phyloP scores from a whole-genome alignment of 2,113 vertebrate genomes.

The Ranitomeya imitator region DNA sequence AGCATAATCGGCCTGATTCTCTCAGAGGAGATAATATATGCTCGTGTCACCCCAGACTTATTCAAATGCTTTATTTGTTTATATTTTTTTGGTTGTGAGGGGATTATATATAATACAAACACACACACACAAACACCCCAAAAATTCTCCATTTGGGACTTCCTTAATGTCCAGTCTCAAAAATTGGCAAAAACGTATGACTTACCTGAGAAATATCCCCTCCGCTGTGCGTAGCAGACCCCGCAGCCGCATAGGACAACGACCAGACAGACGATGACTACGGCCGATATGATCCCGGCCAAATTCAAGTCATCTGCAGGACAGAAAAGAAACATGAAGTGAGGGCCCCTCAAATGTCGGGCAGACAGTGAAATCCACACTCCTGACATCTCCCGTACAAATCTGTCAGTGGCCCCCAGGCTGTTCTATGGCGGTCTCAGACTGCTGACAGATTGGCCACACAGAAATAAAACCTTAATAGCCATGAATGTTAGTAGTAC shows the following conservation, averaged over 20 bases:
- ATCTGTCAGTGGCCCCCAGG: background rate
- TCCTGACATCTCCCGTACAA: background rate
- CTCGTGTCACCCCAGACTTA: no score
- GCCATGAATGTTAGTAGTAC: background rate
- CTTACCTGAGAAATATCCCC: constrained; percentile 88
- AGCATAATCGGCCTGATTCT: no score
- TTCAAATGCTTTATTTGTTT: no score
- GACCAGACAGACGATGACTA: constrained; percentile 73
- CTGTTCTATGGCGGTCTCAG: background rate
- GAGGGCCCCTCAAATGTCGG: background rate
- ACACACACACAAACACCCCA: no score
- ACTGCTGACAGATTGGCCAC: background rate
- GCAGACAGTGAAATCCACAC: background rate
- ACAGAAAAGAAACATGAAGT: background rate
- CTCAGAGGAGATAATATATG: no score
- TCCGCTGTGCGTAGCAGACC: constrained; percentile 82
- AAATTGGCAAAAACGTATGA: constrained; percentile 54
- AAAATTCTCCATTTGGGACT: no score
- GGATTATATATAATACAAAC: no score
- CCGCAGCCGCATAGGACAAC: constrained; percentile 82
- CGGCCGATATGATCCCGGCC: constrained; percentile 77
- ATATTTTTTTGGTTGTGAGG: no score
- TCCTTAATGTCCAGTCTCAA: no score
- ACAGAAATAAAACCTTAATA: background rate
- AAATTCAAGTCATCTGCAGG: constrained; percentile 85